Conservation (phyloP, 1,140 invertebrate species). For the Dufourea novaeangliae region DNA sequence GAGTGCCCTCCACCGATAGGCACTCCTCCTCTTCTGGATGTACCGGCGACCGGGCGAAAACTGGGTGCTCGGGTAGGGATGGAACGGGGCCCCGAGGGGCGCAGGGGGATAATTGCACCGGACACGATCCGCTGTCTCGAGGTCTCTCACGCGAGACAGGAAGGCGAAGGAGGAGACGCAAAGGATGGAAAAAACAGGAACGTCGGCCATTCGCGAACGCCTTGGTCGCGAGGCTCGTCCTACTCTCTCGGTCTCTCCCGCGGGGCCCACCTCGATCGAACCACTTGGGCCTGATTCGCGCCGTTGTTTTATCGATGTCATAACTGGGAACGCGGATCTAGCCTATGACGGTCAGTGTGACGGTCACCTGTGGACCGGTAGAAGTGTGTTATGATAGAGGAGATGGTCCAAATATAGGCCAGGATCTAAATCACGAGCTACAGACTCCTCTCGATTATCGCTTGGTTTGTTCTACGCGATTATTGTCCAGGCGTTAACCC, state of each 20-base stretch:
- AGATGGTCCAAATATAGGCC: no score
- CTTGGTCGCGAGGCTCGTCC: constrained; percentile 17
- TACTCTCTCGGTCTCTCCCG: constrained; percentile 15
- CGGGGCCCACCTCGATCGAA: background rate
- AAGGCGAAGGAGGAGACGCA: constrained; percentile 51
- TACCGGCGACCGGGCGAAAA: background rate
- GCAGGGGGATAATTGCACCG: constrained; percentile 66
- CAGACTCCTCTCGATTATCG: no score
- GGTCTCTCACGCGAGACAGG: constrained; percentile 65
- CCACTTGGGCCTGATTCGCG: background rate
- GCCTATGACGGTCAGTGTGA: no score
- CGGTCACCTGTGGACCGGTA: no score
- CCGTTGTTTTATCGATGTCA: no score
- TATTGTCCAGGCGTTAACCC: no score
- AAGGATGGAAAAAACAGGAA: constrained; percentile 47
- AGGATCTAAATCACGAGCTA: no score
- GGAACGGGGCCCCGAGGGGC: constrained; percentile 40
- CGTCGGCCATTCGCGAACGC: constrained; percentile 51
- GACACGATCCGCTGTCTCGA: constrained; percentile 66
- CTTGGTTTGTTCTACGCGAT: no score
- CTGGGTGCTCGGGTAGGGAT: background rate
- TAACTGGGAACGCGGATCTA: no score
- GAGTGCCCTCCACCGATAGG: constrained; percentile 45
- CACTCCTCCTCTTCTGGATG: constrained; percentile 11
- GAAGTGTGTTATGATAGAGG: no score